Evolutionary conservation across 2,888 invertebrate genomes (phyloP).

Genomic region (Diplolepis rosae): DNA sequence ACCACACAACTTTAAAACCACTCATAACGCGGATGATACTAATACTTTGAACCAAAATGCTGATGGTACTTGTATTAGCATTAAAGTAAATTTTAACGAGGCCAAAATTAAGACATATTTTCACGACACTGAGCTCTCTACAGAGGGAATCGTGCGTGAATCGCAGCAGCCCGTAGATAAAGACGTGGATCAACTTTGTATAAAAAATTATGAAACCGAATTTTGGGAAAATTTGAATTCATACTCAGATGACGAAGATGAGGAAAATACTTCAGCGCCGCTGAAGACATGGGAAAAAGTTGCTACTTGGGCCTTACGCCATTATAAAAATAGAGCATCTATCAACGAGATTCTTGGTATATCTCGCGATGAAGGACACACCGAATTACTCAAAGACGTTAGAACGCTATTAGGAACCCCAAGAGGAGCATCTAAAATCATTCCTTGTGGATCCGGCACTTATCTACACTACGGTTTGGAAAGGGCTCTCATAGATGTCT

Average conservation of each 20-base stretch:
- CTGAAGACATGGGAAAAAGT: not conserved
- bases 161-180: not conserved
- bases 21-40: not conserved
- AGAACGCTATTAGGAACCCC: not conserved
- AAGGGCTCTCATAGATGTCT: not conserved
- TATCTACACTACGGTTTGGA: conserved; percentile 11
- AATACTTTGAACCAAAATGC: not conserved
- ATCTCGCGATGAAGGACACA: not conserved
- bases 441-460: not conserved
- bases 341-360: not conserved
- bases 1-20: not conserved
- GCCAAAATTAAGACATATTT: not conserved
- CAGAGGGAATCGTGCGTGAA: not conserved
- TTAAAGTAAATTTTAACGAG: not conserved
- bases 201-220: not conserved
- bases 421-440: not conserved
- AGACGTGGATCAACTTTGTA: not conserved
- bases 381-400: not conserved
- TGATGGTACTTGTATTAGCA: not conserved
- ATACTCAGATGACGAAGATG: conserved; percentile 8
- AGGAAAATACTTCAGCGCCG: not conserved
- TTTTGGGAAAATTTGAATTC: conserved; percentile 6
- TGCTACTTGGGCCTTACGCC: not conserved
- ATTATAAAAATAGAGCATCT: not conserved
- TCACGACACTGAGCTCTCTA: not conserved